Evolutionary conservation across 2,888 invertebrate species (phyloP).

Genomic region (Clitarchus hookeri): DNA sequence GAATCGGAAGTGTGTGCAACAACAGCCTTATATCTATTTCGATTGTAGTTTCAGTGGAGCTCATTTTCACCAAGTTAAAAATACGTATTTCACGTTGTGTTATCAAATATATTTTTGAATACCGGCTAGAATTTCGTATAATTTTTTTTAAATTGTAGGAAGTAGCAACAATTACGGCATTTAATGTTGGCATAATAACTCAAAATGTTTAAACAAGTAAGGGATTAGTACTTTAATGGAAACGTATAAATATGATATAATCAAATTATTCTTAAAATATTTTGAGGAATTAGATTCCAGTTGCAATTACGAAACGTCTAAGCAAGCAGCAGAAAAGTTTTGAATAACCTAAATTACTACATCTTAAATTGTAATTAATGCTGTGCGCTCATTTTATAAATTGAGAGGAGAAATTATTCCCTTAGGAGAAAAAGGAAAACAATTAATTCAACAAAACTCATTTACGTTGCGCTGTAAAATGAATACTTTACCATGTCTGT

Average conservation of each 20-base stretch:
- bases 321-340: not conserved
- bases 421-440: not conserved
- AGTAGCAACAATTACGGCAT: no score
- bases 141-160: no score
- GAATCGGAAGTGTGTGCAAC: no score
- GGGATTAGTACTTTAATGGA: no score
- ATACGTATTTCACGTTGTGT: no score
- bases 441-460: conserved; percentile 8
- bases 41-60: no score
- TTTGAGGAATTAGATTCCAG: not conserved
- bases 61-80: no score
- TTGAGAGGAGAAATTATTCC: not conserved
- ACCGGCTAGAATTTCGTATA: no score
- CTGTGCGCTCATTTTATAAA: not conserved
- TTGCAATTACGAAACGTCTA: not conserved
- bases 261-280: not conserved
- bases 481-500: conserved; percentile 4
- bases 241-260: not conserved
- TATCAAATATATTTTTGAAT: no score
- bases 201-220: no score
- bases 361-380: not conserved
- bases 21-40: no score
- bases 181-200: no score
- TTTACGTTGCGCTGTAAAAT: conserved; percentile 14
- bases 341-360: not conserved